phyloP scores from a whole-genome alignment of 1,140 invertebrate species.

The Lucilia sericata region DNA sequence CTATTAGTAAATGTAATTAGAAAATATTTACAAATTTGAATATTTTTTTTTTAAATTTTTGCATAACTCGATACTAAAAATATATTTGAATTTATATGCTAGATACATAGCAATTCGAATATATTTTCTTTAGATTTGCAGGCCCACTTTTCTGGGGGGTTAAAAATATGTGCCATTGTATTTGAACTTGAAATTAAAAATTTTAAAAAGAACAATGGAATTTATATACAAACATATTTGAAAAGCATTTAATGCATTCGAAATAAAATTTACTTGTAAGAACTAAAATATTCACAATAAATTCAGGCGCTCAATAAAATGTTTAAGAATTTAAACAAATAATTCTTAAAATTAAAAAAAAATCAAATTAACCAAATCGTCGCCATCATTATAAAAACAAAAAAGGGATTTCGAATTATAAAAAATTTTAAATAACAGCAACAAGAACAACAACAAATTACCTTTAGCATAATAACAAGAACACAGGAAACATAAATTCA shows the following conservation, averaged over 20 bases:
- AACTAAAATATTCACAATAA: not conserved
- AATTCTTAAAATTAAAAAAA: not conserved
- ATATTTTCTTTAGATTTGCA: no score
- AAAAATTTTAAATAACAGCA: constrained; percentile 23
- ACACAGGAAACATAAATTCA: constrained; percentile 40
- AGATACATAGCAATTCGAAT: no score
- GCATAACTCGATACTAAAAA: no score
- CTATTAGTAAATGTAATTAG: not conserved
- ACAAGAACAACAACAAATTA: constrained; percentile 31
- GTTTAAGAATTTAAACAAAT: not conserved
- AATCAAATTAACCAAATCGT: not conserved
- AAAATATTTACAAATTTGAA: no score
- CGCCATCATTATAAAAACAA: not conserved
- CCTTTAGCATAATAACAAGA: constrained; percentile 15
- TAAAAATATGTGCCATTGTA: constrained; percentile 4
- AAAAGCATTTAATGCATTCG: constrained; percentile 37
- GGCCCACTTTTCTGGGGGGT: no score
- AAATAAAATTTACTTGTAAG: not conserved
- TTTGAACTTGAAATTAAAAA: not conserved
- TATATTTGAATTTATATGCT: no score
- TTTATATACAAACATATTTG: constrained; percentile 42
- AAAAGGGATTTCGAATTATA: constrained; percentile 8
- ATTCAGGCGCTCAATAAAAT: not conserved
- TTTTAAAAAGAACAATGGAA: constrained; percentile 24
- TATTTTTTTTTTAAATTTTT: no score